A percentile compares a stretch with the other conserved stretches of the same genome.
These are phyloP conservation scores for Liparis tanakae DNA, from an alignment of 2,797 vertebrate genomes.

Conservation along the genomic window DNA sequence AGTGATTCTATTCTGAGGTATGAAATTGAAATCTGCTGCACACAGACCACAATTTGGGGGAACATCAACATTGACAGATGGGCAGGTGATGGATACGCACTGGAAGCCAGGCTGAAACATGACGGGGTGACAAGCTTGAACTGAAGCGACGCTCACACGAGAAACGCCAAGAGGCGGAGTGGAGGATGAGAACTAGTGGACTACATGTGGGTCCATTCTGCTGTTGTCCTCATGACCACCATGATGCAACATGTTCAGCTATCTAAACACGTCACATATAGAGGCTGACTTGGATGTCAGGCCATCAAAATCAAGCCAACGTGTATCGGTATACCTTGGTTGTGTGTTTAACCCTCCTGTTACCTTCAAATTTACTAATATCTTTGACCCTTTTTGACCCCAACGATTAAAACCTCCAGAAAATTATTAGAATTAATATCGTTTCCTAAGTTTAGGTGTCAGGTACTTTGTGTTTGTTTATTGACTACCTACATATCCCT, in stretches of 20 bases:
- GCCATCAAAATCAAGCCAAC: background rate
- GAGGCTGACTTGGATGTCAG: background rate
- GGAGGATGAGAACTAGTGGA: background rate
- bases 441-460: no score
- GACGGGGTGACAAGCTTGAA: conserved; percentile 29
- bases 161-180: conserved; percentile 1
- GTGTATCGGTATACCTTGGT: background rate
- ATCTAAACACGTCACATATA: conserved; percentile 5
- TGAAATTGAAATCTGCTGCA: conserved; percentile 64
- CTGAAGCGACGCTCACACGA: conserved; percentile 3
- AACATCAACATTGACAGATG: conserved; percentile 68
- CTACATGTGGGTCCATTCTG: background rate
- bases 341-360: background rate
- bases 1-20: conserved; percentile 40
- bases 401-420: no score
- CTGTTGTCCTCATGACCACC: background rate
- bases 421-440: no score
- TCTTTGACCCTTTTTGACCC: no score
- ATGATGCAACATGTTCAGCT: background rate
- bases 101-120: conserved; percentile 44
- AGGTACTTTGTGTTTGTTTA: no score
- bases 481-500: no score
- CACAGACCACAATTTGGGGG: conserved; percentile 53
- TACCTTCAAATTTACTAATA: no score
- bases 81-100: conserved; percentile 61